Conservation (phyloP, 2,797 vertebrate species). For the Urosaurus nigricauda region DNA sequence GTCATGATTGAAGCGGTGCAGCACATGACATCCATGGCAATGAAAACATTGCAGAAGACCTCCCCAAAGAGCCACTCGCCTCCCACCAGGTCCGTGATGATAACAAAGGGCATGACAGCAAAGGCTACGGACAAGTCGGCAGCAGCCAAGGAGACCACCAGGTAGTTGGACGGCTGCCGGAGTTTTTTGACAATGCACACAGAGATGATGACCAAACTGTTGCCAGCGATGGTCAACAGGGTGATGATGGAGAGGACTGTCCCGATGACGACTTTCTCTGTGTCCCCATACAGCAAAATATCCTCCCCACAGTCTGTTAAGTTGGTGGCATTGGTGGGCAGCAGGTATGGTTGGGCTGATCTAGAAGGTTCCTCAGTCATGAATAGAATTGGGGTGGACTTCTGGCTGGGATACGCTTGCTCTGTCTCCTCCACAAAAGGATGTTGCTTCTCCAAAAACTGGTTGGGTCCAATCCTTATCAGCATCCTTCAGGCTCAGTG, state of each 20-base stretch:
- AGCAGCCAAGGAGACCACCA: constrained; percentile 79
- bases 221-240: constrained; percentile 77
- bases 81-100: constrained; percentile 80
- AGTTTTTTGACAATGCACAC: constrained; percentile 81
- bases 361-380: constrained; percentile 72
- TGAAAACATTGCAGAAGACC: constrained; percentile 81
- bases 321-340: constrained; percentile 72
- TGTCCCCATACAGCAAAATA: constrained; percentile 78
- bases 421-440: constrained; percentile 63
- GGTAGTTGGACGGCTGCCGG: constrained; percentile 80
- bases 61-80: constrained; percentile 82
- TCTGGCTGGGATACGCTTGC: constrained; percentile 54
- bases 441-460: constrained; percentile 60
- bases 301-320: constrained; percentile 75
- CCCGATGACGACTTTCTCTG: constrained; percentile 78
- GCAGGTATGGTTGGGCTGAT: constrained; percentile 61
- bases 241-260: constrained; percentile 78
- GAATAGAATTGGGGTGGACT: constrained; percentile 62
- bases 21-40: constrained; percentile 82
- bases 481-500: constrained; percentile 68
- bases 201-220: constrained; percentile 79
- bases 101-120: constrained; percentile 79
- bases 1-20: constrained; percentile 82
- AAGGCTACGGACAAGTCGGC: constrained; percentile 80
- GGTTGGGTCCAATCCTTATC: constrained; percentile 59